Conservation (phyloP, 2,113 vertebrate genomes). For the Rhinogobius similis region DNA sequence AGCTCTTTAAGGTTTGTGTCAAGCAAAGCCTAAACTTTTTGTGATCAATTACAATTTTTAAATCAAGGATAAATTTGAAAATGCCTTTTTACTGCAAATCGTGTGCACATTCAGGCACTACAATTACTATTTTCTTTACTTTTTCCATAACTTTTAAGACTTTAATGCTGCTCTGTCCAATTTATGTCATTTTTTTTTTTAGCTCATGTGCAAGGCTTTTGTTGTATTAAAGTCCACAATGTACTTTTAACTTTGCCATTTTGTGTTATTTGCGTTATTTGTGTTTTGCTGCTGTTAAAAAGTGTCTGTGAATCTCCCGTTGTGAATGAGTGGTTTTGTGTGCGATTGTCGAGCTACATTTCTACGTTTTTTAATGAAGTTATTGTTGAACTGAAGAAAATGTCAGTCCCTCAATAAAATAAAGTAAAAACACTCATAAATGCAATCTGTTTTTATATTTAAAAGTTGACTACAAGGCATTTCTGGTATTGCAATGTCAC, state of each 20-base stretch:
- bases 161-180: too few relatives aligned
- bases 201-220: not conserved
- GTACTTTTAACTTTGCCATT: not conserved
- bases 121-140: too few relatives aligned
- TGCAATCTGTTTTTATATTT: not conserved
- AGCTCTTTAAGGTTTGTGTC: too few relatives aligned
- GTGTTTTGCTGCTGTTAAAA: not conserved
- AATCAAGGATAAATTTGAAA: not conserved
- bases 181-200: not conserved
- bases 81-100: not conserved
- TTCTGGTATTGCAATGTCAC: too few relatives aligned
- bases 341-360: not conserved
- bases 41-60: too few relatives aligned
- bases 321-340: constrained; percentile 16
- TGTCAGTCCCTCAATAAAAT: constrained; percentile 40
- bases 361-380: constrained; percentile 14
- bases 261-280: not conserved
- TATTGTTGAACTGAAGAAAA: constrained; percentile 20
- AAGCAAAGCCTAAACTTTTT: too few relatives aligned
- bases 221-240: not conserved
- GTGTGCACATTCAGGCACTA: too few relatives aligned
- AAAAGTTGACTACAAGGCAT: too few relatives aligned
- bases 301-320: constrained; percentile 35
- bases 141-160: too few relatives aligned
- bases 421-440: not conserved